Conservation (phyloP, 2,888 invertebrate genomes). For the Suillia variegata region DNA sequence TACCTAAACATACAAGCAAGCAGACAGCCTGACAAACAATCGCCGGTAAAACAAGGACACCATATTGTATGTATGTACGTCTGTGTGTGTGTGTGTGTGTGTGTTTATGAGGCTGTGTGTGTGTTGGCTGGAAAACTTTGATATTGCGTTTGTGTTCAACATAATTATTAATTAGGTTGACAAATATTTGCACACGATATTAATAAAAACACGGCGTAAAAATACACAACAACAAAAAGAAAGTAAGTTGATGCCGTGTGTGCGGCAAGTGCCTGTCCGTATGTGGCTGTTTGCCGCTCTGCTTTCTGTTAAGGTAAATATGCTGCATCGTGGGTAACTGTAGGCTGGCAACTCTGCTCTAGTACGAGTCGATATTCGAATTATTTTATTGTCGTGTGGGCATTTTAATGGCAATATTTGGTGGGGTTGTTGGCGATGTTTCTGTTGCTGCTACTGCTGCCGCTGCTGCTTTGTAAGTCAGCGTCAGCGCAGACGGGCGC, state of each 20-base stretch:
- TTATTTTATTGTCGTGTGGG: constrained; percentile 10
- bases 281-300: background rate
- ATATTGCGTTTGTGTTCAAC: constrained; percentile 41
- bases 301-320: background rate
- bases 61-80: no score
- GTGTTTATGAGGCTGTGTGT: no score
- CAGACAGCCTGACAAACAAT: constrained; percentile 13
- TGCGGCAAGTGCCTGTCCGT: background rate
- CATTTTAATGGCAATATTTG: no score
- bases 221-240: no score
- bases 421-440: background rate
- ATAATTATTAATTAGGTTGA: constrained; percentile 54
- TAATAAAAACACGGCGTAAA: constrained; percentile 26
- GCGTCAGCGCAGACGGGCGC: no score
- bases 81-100: no score
- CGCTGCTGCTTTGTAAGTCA: no score
- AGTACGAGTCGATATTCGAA: background rate
- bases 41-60: background rate
- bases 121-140: constrained; percentile 28
- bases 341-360: no score
- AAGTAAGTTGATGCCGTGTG: background rate
- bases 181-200: constrained; percentile 50
- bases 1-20: background rate
- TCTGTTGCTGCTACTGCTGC: no score
- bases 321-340: background rate